Conservation (phyloP, 2,113 vertebrate species). For the Cololabis saira region DNA sequence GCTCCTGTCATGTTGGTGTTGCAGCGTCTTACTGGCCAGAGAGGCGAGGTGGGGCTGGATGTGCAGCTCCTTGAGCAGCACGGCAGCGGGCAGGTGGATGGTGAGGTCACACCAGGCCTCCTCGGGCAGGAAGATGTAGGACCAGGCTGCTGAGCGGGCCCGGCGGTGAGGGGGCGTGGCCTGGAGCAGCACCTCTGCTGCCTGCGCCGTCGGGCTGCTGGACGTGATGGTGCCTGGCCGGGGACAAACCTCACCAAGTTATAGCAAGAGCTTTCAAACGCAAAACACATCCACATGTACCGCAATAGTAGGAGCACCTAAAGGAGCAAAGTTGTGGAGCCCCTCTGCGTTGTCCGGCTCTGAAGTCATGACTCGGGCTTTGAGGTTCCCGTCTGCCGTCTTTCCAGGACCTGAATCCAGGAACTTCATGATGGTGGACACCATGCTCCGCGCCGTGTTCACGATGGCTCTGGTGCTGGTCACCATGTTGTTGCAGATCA, state of each 20-base stretch:
- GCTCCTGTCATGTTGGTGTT: no score
- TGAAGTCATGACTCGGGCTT: conserved; percentile 94
- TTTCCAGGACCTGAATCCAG: conserved; percentile 96
- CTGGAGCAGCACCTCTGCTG: conserved; percentile 96
- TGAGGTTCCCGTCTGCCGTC: conserved; percentile 91
- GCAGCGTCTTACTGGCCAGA: conserved; percentile 96
- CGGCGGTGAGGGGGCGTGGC: conserved; percentile 95
- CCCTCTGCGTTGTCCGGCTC: conserved; percentile 98
- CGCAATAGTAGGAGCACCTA: conserved; percentile 80
- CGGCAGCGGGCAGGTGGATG: conserved; percentile 95
- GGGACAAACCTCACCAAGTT: not conserved
- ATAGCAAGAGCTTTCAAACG: not conserved
- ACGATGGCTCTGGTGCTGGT: conserved; percentile 98
- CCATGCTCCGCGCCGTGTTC: conserved; percentile 99
- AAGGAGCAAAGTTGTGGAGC: conserved; percentile 97
- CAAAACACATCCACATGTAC: no score
- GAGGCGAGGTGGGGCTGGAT: conserved; percentile 98
- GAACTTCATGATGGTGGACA: conserved; percentile 99
- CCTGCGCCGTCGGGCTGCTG: conserved; percentile 97
- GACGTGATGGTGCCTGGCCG: conserved; percentile 95
- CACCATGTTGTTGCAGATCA: conserved; percentile 99
- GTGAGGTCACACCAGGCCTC: conserved; percentile 99
- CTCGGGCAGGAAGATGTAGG: conserved; percentile 96
- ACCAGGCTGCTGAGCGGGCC: conserved; percentile 97
- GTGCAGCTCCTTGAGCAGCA: conserved; percentile 97